Evolutionary conservation across 1,140 invertebrate species (phyloP).

Genomic region (Ips typographus): DNA sequence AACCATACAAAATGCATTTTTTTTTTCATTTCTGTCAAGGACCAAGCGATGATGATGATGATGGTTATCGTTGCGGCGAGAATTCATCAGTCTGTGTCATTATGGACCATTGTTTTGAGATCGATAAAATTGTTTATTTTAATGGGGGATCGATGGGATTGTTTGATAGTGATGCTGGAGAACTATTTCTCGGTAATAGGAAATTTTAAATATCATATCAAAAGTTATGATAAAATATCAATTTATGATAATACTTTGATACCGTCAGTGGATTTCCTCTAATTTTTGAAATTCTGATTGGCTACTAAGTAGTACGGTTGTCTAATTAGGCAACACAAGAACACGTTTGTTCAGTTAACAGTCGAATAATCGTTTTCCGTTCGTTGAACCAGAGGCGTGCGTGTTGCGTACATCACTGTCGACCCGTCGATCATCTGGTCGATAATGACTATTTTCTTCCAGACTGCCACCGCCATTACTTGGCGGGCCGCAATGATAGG

Average conservation of each 20-base stretch:
- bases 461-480: slow-evolving; percentile 12
- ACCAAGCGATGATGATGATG: slow-evolving; percentile 1
- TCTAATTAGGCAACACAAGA: not conserved
- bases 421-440: not conserved
- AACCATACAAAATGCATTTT: not conserved
- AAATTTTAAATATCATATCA: too few species aligned
- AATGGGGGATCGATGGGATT: slow-evolving; percentile 25
- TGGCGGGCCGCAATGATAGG: not conserved
- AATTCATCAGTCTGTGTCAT: slow-evolving; percentile 45
- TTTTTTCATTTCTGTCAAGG: slow-evolving; percentile 1
- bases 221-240: too few species aligned
- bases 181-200: too few species aligned
- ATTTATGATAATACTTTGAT: too few species aligned
- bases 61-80: slow-evolving; percentile 29
- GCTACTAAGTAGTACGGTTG: not conserved
- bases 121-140: slow-evolving; percentile 39
- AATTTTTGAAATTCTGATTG: too few species aligned
- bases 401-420: slow-evolving; percentile 9
- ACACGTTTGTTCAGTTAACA: not conserved
- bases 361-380: slow-evolving; percentile 8
- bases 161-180: not conserved
- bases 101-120: slow-evolving; percentile 42
- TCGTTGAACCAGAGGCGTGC: slow-evolving; percentile 16
- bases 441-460: slow-evolving; percentile 3
- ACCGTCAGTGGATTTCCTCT: too few species aligned